Evolutionary conservation across 92 coral and sea anemone species (phyloP).

Genomic region (Blastomussa wellsi): DNA sequence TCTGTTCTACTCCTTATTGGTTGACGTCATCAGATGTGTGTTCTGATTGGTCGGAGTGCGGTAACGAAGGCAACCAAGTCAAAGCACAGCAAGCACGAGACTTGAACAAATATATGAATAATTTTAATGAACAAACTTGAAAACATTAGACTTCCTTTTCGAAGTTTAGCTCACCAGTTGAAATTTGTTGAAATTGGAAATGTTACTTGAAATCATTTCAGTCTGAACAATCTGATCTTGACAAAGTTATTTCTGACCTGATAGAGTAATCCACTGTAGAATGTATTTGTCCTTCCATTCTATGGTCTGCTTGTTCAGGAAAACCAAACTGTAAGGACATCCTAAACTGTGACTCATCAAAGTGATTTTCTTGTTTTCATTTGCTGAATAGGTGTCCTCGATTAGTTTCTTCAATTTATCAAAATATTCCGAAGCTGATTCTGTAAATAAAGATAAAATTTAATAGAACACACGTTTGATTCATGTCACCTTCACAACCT

Average conservation of each 20-base stretch:
- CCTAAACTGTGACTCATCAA: conserved; percentile 83
- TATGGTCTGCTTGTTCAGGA: conserved; percentile 71
- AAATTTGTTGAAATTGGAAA: neutral
- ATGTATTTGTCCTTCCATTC: conserved; percentile 80
- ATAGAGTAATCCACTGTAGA: conserved; percentile 79
- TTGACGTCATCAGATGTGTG: neutral
- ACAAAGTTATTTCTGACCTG: conserved; percentile 48
- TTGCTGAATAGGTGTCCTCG: conserved; percentile 72
- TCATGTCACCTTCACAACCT: neutral
- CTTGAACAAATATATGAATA: too few species aligned
- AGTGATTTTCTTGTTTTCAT: conserved; percentile 66
- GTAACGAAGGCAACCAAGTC: neutral
- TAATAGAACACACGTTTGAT: neutral
- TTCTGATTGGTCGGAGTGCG: neutral
- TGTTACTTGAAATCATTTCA: too few species aligned
- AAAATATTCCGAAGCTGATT: conserved; percentile 44
- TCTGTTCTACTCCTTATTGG: neutral
- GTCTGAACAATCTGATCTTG: neutral
- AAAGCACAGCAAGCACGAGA: too few species aligned
- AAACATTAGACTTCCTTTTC: neutral
- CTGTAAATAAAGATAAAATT: neutral
- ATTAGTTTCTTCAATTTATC: conserved; percentile 55
- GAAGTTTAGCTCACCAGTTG: neutral
- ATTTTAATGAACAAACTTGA: too few species aligned
- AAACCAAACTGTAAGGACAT: conserved; percentile 73